These are phyloP conservation scores for Gallinago jamesoni DNA, from an alignment of 2,113 vertebrate genomes.

Conservation along the genomic window DNA sequence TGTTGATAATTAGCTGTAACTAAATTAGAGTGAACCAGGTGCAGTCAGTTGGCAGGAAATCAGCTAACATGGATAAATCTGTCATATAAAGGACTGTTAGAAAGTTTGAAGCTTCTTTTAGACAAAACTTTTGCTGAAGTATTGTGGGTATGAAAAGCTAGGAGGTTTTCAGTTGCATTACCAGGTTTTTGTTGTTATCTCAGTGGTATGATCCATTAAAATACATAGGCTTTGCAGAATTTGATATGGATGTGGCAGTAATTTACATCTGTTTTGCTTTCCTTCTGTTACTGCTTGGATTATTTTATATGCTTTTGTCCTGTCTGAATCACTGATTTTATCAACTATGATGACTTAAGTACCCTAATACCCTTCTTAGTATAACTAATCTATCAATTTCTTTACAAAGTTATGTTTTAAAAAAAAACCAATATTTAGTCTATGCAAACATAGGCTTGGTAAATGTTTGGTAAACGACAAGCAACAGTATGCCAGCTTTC, in stretches of 20 bases:
- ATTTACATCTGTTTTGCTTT: neutral
- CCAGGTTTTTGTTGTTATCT: neutral
- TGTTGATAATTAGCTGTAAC: slow-evolving; percentile 16
- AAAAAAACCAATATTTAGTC: neutral
- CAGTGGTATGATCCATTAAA: neutral
- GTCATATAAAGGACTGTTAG: neutral
- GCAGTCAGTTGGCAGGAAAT: slow-evolving; percentile 26
- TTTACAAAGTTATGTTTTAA: neutral
- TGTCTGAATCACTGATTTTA: neutral
- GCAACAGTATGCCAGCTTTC: neutral
- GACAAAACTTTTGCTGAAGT: neutral
- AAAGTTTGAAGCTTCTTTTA: neutral
- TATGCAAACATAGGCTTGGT: neutral
- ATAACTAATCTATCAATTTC: neutral
- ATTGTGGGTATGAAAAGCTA: neutral
- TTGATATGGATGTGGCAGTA: neutral
- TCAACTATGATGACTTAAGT: neutral
- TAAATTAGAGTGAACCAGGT: slow-evolving; percentile 40
- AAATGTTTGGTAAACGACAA: neutral
- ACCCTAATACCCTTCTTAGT: neutral
- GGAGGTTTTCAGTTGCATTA: neutral
- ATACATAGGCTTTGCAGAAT: neutral
- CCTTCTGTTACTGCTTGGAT: neutral
- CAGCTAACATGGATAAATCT: neutral
- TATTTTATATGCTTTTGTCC: neutral